A percentile compares a stretch with the other conserved stretches of the same genome.
Conservation (phyloP, 2,797 vertebrate genomes). For the Crocodylus rhombifer region DNA sequence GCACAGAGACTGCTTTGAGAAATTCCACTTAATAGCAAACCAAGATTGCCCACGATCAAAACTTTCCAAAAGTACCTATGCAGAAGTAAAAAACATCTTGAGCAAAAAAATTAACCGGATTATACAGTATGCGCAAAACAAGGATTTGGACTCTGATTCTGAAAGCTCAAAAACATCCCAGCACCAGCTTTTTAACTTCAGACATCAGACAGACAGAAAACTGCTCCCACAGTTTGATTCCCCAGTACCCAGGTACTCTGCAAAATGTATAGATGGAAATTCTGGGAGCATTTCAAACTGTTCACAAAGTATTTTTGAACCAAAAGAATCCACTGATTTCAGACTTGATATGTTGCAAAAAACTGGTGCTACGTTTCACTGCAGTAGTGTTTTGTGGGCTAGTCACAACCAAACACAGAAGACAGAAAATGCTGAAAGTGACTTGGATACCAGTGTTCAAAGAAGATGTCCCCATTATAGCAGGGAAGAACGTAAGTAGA, state of each 20-base stretch:
- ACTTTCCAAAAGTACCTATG: slow-evolving; percentile 91
- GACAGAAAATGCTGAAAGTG: slow-evolving; percentile 75
- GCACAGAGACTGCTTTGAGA: slow-evolving; percentile 98
- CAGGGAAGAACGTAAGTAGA: slow-evolving; percentile 90
- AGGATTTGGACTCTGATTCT: slow-evolving; percentile 86
- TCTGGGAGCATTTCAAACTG: slow-evolving; percentile 75
- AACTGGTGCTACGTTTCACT: slow-evolving; percentile 70
- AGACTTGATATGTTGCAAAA: slow-evolving; percentile 82
- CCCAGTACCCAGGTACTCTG: slow-evolving; percentile 93
- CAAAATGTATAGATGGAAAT: slow-evolving; percentile 85
- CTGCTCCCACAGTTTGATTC: slow-evolving; percentile 89
- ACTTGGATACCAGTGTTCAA: slow-evolving; percentile 34
- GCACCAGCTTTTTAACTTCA: slow-evolving; percentile 88
- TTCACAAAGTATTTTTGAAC: slow-evolving; percentile 84
- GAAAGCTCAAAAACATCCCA: slow-evolving; percentile 83
- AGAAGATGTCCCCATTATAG: slow-evolving; percentile 77
- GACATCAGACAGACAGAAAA: slow-evolving; percentile 88
- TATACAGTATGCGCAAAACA: slow-evolving; percentile 96
- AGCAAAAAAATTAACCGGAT: slow-evolving; percentile 96
- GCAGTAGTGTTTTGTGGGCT: slow-evolving; percentile 81
- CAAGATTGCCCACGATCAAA: slow-evolving; percentile 93
- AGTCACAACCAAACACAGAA: slow-evolving; percentile 72
- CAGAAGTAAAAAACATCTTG: slow-evolving; percentile 93
- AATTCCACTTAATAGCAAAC: slow-evolving; percentile 97
- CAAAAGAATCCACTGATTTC: slow-evolving; percentile 82